Conservation (phyloP, 2,113 vertebrate genomes). For the Fulmarus glacialis region DNA sequence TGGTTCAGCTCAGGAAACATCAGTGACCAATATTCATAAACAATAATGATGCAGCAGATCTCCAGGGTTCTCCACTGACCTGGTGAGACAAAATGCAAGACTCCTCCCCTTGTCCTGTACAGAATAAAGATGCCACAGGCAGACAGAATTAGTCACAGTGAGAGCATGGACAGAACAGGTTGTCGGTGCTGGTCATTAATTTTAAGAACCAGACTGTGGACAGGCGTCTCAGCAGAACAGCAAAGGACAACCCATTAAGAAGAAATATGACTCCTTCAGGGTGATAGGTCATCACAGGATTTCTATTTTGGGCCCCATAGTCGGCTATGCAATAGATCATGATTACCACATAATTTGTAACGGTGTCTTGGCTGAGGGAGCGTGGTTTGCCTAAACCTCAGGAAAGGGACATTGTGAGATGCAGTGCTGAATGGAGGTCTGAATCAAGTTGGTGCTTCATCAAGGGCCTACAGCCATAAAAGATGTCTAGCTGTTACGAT, state of each 20-base stretch:
- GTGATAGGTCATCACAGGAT: background rate
- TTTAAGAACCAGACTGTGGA: background rate
- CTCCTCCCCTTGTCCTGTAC: background rate
- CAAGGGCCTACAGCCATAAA: background rate
- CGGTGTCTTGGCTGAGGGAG: background rate
- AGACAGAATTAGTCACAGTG: background rate
- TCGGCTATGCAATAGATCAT: background rate
- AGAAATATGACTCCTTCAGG: background rate
- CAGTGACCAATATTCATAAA: background rate
- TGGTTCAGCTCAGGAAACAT: background rate
- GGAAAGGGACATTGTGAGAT: background rate
- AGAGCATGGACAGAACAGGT: background rate
- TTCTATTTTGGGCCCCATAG: background rate
- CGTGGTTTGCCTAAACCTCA: background rate
- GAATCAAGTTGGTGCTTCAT: background rate
- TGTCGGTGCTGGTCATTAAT: background rate
- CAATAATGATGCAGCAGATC: background rate
- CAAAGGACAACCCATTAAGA: background rate
- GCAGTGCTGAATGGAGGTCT: background rate
- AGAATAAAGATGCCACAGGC: background rate
- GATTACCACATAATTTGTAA: background rate
- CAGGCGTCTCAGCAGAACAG: background rate
- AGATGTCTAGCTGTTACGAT: background rate
- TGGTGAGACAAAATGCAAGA: background rate
- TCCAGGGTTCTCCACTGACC: background rate